Evolutionary conservation across 30 jellyfish, hydroid and myxozoan genomes (phyloP).

Genomic region (Cassiopea andromeda): DNA sequence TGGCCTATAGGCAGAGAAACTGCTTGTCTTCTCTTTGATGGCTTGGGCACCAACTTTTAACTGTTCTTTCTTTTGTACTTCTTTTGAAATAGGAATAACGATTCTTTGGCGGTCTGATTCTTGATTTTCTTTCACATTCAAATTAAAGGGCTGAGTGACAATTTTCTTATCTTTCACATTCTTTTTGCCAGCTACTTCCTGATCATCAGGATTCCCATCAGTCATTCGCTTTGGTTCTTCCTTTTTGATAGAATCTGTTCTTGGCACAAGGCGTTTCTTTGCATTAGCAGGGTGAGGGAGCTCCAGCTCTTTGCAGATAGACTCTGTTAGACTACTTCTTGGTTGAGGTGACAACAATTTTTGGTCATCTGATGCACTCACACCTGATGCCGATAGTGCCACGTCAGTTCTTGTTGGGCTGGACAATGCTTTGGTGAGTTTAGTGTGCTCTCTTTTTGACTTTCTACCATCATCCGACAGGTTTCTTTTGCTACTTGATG

Average conservation of each 20-base stretch:
- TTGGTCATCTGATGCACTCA: background rate
- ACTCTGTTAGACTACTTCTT: background rate
- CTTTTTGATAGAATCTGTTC: background rate
- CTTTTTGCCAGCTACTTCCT: background rate
- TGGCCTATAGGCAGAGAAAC: slow-evolving; percentile 60
- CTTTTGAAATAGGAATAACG: background rate
- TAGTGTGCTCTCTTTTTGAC: background rate
- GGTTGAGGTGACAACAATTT: slow-evolving; percentile 5
- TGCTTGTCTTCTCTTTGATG: slow-evolving; percentile 32
- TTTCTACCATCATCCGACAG: background rate
- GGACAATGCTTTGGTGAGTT: slow-evolving; percentile 25
- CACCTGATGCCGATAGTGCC: background rate
- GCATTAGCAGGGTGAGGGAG: background rate
- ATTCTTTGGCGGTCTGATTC: background rate
- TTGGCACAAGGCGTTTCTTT: background rate
- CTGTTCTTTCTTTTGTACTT: slow-evolving; percentile 12
- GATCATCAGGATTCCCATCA: background rate
- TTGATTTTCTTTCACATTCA: background rate
- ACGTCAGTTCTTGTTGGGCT: slow-evolving; percentile 13
- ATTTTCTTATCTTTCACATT: background rate
- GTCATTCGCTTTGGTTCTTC: background rate
- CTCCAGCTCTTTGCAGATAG: background rate
- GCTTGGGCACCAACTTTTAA: slow-evolving; percentile 60
- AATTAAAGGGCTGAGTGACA: background rate
- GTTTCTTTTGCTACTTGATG: background rate